Percentiles rank a stretch among this genome's conserved stretches.
These are phyloP conservation scores for Drosophila niveifrons DNA, from an alignment of 2,888 invertebrate genomes.

Conservation along the genomic window DNA sequence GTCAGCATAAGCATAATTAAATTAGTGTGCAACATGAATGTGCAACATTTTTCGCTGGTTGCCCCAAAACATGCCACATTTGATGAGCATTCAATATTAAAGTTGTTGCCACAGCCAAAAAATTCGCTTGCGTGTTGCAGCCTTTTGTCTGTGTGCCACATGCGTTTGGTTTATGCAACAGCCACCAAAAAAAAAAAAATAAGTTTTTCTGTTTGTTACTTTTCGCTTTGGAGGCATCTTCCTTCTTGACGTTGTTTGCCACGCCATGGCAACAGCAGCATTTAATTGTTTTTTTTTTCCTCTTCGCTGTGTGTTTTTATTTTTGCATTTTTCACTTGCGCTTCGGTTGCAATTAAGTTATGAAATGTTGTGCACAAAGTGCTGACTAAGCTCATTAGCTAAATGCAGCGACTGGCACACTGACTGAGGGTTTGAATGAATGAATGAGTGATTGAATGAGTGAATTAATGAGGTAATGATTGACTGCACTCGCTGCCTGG, in stretches of 20 bases:
- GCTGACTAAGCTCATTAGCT: conserved; percentile 73
- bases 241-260: conserved; percentile 26
- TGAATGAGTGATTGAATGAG: background rate
- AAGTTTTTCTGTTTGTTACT: conserved; percentile 5
- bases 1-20: conserved; percentile 31
- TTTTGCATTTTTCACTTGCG: conserved; percentile 35
- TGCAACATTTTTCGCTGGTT: conserved; percentile 34
- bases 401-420: conserved; percentile 48
- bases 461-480: background rate
- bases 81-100: conserved; percentile 5
- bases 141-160: conserved; percentile 23
- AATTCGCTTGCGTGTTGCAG: conserved; percentile 51
- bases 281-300: conserved; percentile 15
- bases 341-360: conserved; percentile 66
- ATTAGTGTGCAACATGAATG: conserved; percentile 30
- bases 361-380: conserved; percentile 65
- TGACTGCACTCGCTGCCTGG: background rate
- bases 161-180: conserved; percentile 64
- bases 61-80: conserved; percentile 32
- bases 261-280: conserved; percentile 44
- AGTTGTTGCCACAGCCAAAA: conserved; percentile 19
- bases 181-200: conserved; percentile 21
- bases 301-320: conserved; percentile 11
- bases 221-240: conserved; percentile 40
- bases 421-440: conserved; percentile 31